A percentile compares a stretch with the other conserved stretches of the same genome.
Conservation (phyloP, 2,797 vertebrate genomes). For the Cirrhinus mrigala region DNA sequence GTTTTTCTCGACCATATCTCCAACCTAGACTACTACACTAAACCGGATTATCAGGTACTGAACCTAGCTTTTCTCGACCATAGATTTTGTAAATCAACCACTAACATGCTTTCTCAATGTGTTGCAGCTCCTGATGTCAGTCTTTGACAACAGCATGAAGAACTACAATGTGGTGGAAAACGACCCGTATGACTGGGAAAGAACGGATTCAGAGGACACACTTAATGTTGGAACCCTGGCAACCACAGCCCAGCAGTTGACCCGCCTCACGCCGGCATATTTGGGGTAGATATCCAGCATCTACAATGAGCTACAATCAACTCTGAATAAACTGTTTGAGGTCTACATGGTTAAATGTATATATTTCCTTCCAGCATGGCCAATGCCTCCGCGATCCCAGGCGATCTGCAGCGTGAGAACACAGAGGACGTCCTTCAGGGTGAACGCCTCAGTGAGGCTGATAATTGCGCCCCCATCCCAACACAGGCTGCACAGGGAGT, state of each 20-base stretch:
- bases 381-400: constrained; percentile 94
- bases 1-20: constrained; percentile 94
- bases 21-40: constrained; percentile 94
- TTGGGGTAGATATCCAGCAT: constrained; percentile 81
- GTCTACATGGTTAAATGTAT: neutral
- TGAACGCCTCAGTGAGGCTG: constrained; percentile 96
- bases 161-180: constrained; percentile 89
- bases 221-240: constrained; percentile 86
- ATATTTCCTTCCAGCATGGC: constrained; percentile 86
- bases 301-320: neutral
- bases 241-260: constrained; percentile 91
- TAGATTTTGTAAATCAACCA: neutral
- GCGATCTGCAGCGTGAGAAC: constrained; percentile 94
- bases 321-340: constrained; percentile 45
- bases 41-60: constrained; percentile 95
- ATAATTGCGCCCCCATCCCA: constrained; percentile 89
- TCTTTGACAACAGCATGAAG: constrained; percentile 97
- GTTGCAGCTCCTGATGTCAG: constrained; percentile 90
- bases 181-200: constrained; percentile 98
- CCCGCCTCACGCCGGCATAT: constrained; percentile 89
- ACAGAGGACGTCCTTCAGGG: constrained; percentile 98
- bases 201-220: constrained; percentile 87
- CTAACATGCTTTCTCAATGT: neutral
- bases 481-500: constrained; percentile 82
- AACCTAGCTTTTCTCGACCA: neutral